Base-by-base conservation (phyloP, 2,888 invertebrate genomes). In the Gortyna flavago region DNA sequence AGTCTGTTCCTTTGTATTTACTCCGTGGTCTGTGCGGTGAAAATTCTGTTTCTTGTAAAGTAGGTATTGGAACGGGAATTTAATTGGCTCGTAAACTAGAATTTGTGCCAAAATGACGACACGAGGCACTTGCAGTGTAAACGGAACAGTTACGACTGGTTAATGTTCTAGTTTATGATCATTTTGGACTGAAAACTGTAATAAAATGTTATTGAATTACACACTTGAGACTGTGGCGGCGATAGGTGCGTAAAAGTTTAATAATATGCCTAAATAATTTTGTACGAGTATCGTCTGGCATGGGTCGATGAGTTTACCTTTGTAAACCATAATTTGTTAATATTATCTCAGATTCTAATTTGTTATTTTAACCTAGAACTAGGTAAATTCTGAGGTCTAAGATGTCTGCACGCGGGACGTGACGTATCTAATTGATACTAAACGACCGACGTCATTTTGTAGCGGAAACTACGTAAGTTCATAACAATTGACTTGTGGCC, bases 11-110 rank as follows among this genome's bases (percentile, higher is more conserved):
- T n/a, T n/a, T n/a, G n/a, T n/a, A n/a, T n/a, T n/a, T n/a, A n/a
- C n/a, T n/a, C n/a, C n/a, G n/a, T n/a, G n/a, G 16, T 54, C 18
- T 38, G 32, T 67, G 16, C 32, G 38, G n/a, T 44, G 38, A 62
- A 75, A 65, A 78, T 75, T 75, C 65, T 64, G 32, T 57, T 68
- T 64, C 59, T 77, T 79, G 41, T 67, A 78, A 79, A 83, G 77
- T n/a, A n/a, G n/a, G n/a, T 80, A 80, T 83, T 72, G 72, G 75
- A 69, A 77, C 71, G 41, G 54, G 13, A 71, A 78, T 84, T 82
- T 81, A 85, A 85, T 79, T 75, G 75, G 68, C 61, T 80, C 80
- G 62, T 85, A 84, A 88, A 84, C 38, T 79, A 76, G 75, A 77
- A 77, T 78, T 72, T 83, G 76, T 73, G 80, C 72, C 81, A 86